These are phyloP conservation scores for Pelobates fuscus DNA, from an alignment of 2,113 vertebrate species.

Conservation along the genomic window DNA sequence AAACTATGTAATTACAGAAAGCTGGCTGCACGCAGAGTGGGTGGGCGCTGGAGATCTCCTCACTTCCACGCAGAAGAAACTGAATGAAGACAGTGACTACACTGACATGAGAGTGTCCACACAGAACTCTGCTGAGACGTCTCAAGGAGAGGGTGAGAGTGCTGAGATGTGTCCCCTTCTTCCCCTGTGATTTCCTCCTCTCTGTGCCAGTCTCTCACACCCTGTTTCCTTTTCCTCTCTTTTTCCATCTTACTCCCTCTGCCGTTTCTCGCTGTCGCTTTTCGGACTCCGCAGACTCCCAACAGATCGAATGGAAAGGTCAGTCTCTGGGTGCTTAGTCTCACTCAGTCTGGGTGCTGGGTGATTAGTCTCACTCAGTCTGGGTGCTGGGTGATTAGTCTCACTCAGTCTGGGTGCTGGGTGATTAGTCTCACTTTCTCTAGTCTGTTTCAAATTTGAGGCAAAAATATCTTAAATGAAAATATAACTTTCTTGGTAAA, in stretches of 20 bases:
- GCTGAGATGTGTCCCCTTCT: background rate
- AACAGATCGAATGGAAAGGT: conserved; percentile 75
- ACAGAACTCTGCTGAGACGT: conserved; percentile 15
- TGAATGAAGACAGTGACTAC: conserved; percentile 77
- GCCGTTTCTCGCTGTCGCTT: background rate
- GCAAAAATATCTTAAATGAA: no score
- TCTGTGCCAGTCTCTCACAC: conserved; percentile 3
- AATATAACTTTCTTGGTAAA: no score
- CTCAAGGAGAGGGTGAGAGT: conserved; percentile 50
- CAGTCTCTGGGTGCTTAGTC: conserved; percentile 37
- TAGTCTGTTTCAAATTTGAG: no score
- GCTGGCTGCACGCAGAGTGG: conserved; percentile 73
- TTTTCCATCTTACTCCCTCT: conserved; percentile 17
- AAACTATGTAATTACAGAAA: conserved; percentile 68
- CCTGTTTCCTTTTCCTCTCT: conserved; percentile 19
- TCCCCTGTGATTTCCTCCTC: background rate
- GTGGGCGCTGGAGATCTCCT: conserved; percentile 79
- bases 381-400: no score
- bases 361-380: no score
- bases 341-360: no score
- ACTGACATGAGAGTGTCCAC: conserved; percentile 65
- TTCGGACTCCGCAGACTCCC: conserved; percentile 61
- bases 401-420: no score
- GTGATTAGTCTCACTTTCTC: no score
- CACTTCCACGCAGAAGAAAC: conserved; percentile 78